A percentile compares a stretch with the other conserved stretches of the same genome.
Evolutionary conservation across 2,888 invertebrate genomes (phyloP).

Genomic region (Nymphalis polychloros): DNA sequence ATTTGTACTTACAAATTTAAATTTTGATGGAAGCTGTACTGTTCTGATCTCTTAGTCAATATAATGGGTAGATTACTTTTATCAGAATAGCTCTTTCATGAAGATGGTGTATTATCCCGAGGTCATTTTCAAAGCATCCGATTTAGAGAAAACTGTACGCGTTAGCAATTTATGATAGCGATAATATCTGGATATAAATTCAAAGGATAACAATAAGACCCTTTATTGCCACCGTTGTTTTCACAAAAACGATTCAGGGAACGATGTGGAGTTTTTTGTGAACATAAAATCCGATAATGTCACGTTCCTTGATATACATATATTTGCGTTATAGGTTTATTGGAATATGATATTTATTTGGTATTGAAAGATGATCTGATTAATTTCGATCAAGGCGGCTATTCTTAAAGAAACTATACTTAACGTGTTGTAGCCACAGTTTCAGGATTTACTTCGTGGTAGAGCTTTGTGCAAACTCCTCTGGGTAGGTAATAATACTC

Average conservation of each 20-base stretch:
- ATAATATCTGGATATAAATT: constrained; percentile 81
- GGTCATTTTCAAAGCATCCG: constrained; percentile 69
- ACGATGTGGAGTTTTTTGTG: constrained; percentile 68
- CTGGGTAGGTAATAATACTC: no score
- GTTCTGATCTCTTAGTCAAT: constrained; percentile 42
- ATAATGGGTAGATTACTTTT: constrained; percentile 17
- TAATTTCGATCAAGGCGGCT: no score
- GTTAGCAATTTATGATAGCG: constrained; percentile 75
- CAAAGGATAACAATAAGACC: constrained; percentile 80
- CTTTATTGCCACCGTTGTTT: constrained; percentile 78
- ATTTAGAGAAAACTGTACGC: constrained; percentile 68
- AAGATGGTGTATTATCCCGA: constrained; percentile 46
- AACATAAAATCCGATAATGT: constrained; percentile 71
- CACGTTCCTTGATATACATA: constrained; percentile 69
- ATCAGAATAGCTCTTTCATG: constrained; percentile 33
- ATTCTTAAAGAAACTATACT: no score
- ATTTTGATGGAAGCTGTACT: no score
- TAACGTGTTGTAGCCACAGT: no score
- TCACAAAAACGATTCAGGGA: constrained; percentile 74
- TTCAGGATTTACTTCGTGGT: no score
- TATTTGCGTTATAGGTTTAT: constrained; percentile 61
- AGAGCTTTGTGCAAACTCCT: no score
- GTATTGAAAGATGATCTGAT: constrained; percentile 12
- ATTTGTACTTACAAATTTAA: no score
- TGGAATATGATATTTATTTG: constrained; percentile 24